These are phyloP conservation scores for Cerastis rubricosa DNA, from an alignment of 2,888 invertebrate species.

Conservation along the genomic window DNA sequence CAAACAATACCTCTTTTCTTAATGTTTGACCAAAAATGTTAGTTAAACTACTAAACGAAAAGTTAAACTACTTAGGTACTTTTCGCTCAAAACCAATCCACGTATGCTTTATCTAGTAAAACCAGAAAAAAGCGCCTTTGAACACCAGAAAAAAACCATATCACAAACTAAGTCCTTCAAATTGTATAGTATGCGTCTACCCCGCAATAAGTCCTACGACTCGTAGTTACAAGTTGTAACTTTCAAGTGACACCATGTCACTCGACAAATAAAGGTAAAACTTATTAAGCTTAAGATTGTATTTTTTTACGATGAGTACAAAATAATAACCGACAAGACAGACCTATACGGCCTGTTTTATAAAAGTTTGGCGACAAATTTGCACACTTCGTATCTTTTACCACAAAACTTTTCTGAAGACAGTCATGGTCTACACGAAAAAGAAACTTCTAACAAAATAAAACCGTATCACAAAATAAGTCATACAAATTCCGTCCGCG, in stretches of 20 bases:
- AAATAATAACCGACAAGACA: too few species aligned
- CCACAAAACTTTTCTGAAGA: too few species aligned
- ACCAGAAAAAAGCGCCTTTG: neutral
- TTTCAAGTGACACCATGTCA: neutral
- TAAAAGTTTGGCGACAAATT: too few species aligned
- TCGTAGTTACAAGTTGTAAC: neutral
- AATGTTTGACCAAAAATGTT: too few species aligned
- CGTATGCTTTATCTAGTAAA: neutral
- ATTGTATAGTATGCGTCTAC: neutral
- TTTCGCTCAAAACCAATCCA: neutral
- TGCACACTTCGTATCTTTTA: too few species aligned
- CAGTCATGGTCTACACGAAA: neutral
- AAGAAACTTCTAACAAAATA: neutral
- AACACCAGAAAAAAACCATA: neutral
- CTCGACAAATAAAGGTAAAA: neutral
- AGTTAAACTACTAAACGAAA: too few species aligned
- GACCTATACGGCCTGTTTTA: too few species aligned
- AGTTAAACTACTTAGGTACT: neutral
- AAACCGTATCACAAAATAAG: slow-evolving; percentile 21
- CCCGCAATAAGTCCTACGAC: neutral
- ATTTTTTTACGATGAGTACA: too few species aligned
- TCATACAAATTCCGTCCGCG: slow-evolving; percentile 50
- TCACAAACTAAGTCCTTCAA: neutral
- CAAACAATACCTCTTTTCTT: too few species aligned
- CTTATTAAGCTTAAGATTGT: too few species aligned